Percentiles rank a stretch among this genome's conserved stretches.
Conservation (phyloP, 2,113 vertebrate genomes). For the Illadopsis cleaveri region DNA sequence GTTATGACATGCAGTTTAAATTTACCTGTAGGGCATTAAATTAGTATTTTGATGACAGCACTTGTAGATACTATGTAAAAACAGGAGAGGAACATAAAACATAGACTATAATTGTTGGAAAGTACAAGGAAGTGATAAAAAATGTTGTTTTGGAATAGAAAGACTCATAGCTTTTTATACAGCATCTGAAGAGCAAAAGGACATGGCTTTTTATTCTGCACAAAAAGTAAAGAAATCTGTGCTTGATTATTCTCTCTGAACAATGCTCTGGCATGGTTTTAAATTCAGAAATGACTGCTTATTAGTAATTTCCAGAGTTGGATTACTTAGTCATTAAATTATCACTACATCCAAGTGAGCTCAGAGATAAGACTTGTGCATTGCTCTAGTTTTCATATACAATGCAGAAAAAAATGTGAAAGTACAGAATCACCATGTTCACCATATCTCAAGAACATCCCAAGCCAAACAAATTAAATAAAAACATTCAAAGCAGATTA, state of each 20-base stretch:
- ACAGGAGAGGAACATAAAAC: background rate
- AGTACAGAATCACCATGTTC: background rate
- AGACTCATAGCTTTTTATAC: background rate
- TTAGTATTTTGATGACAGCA: background rate
- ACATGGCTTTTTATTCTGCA: background rate
- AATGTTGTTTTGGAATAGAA: background rate
- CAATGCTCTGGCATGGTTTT: background rate
- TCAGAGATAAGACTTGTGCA: background rate
- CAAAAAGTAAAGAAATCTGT: background rate
- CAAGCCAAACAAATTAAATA: background rate
- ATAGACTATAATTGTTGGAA: background rate
- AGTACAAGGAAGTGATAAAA: background rate
- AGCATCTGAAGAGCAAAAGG: background rate
- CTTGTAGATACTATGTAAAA: background rate
- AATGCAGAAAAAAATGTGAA: background rate
- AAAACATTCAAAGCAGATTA: background rate
- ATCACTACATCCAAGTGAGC: background rate
- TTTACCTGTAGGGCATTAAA: background rate
- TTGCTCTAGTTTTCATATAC: background rate
- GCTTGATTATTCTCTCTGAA: slow-evolving; percentile 5
- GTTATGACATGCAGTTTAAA: background rate
- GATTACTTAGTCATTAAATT: background rate
- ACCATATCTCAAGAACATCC: background rate
- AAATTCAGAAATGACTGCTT: background rate
- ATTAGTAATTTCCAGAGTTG: background rate